These are phyloP conservation scores for Spea bombifrons DNA, from an alignment of 2,113 vertebrate genomes.

Conservation along the genomic window DNA sequence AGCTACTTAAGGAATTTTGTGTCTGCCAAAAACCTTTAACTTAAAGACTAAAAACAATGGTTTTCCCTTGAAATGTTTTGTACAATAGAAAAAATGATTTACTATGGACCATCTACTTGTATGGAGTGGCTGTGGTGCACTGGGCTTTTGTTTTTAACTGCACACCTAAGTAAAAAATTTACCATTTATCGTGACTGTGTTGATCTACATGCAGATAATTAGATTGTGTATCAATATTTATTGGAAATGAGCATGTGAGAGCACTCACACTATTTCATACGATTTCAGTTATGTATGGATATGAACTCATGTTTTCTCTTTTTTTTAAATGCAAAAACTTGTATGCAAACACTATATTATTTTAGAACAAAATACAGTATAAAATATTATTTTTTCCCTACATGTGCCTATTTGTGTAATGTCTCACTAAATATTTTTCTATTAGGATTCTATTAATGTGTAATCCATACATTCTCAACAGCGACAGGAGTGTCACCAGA, in stretches of 20 bases:
- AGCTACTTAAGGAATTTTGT: too few relatives aligned
- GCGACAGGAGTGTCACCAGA: neutral
- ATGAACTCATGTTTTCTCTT: too few relatives aligned
- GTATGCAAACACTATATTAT: constrained; percentile 6
- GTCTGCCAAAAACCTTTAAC: too few relatives aligned
- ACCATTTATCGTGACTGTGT: constrained; percentile 22
- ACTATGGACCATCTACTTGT: constrained; percentile 8
- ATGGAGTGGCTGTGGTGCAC: constrained; percentile 9
- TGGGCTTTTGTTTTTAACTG: constrained; percentile 5
- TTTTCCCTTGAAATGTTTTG: too few relatives aligned
- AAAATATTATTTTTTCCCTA: constrained; percentile 1
- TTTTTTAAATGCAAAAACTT: neutral
- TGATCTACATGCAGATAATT: constrained; percentile 23
- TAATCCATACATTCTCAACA: neutral
- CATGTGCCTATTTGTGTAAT: constrained; percentile 8
- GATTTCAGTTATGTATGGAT: too few relatives aligned
- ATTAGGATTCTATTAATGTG: neutral
- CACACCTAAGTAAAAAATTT: constrained; percentile 16
- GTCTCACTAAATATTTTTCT: constrained; percentile 33
- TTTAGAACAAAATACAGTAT: constrained; percentile 8
- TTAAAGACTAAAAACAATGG: too few relatives aligned
- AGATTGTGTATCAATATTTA: constrained; percentile 19
- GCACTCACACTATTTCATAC: too few relatives aligned
- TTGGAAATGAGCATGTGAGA: neutral
- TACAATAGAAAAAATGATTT: neutral